Conservation (phyloP, 2,888 invertebrate genomes). For the Nymphalis polychloros region DNA sequence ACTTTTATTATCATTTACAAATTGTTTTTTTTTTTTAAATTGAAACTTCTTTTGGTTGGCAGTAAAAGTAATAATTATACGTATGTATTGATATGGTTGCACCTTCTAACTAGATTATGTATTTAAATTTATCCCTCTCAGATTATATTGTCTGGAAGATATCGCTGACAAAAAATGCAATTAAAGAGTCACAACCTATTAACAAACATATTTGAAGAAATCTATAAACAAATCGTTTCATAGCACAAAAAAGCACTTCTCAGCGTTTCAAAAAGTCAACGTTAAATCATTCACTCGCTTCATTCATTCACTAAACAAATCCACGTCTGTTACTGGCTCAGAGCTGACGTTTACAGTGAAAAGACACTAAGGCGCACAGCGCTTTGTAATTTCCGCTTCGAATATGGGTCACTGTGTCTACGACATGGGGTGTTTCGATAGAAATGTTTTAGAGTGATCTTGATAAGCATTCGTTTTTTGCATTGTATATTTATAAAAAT, state of each 20-base stretch:
- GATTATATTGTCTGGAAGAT: too few relatives aligned
- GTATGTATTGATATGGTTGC: too few relatives aligned
- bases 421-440: neutral
- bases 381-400: slow-evolving; percentile 1
- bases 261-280: neutral
- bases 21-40: neutral
- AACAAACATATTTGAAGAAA: too few relatives aligned
- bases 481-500: too few relatives aligned
- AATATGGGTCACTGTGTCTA: slow-evolving; percentile 8
- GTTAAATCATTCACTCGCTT: slow-evolving; percentile 13
- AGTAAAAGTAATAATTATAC: too few relatives aligned
- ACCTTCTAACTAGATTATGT: too few relatives aligned
- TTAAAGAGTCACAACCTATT: too few relatives aligned
- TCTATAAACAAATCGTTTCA: too few relatives aligned
- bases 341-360: neutral
- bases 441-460: neutral
- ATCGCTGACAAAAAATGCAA: too few relatives aligned
- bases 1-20: neutral
- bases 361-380: slow-evolving; percentile 1
- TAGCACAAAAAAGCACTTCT: too few relatives aligned
- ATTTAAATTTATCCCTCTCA: too few relatives aligned
- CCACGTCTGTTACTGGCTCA: neutral
- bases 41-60: too few relatives aligned
- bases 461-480: neutral
- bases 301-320: slow-evolving; percentile 11